Conservation (phyloP, 2,888 invertebrate species). For the Lepas anatifera region DNA sequence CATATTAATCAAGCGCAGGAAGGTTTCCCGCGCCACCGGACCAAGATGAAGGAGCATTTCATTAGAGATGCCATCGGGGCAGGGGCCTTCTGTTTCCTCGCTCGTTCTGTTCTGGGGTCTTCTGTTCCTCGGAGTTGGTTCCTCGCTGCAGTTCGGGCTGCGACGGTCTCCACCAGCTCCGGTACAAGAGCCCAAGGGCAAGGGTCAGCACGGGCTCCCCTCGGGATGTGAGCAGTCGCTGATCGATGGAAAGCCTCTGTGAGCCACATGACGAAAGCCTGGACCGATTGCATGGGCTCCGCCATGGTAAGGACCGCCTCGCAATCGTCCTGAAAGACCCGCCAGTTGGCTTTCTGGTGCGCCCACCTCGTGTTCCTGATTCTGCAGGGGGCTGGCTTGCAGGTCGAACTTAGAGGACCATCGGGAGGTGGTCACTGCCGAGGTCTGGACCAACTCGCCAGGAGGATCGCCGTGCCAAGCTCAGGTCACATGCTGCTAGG, state of each 20-base stretch:
- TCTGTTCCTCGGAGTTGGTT: too few species aligned
- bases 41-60: not conserved
- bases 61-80: not conserved
- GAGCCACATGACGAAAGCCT: not conserved
- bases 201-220: not conserved
- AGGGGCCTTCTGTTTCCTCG: not conserved
- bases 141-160: too few species aligned
- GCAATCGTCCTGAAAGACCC: not conserved
- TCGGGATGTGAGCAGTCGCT: not conserved
- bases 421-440: too few species aligned
- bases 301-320: not conserved
- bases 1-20: not conserved
- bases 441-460: not conserved
- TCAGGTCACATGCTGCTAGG: not conserved
- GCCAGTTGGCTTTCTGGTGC: not conserved
- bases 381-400: not conserved
- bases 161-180: not conserved
- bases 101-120: too few species aligned
- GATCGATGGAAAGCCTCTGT: not conserved
- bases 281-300: not conserved
- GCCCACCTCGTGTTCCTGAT: not conserved
- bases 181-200: not conserved
- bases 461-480: not conserved
- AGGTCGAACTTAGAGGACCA: not conserved
- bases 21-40: not conserved